Base-by-base conservation (phyloP, 2,888 invertebrate species). In the Sylvicola fuscatus region DNA sequence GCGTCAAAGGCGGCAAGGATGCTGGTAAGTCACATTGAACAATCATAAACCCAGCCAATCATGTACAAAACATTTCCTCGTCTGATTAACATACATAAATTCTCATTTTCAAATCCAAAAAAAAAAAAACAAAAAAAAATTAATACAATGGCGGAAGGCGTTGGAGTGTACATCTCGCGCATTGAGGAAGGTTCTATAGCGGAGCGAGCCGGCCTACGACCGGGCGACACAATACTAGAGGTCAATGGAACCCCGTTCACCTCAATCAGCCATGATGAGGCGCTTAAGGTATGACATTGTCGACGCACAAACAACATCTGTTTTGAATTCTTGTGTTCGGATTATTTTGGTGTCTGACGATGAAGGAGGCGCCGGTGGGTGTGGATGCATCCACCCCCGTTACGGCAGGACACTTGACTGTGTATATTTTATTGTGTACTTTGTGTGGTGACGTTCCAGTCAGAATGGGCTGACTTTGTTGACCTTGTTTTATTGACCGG, bases 191-290 rank as follows among this genome's bases (percentile, higher is more conserved):
- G 82, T 43, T 84, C 84, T 49, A 80, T 86, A 46, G 86, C 87
- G 43, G 86, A 87, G 59, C 70, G 83, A 45, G 79, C 82, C 41
- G 87, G 87, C 43, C 67, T 89, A 44, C 71, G 83, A 51, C 83
- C 86, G 43, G 92, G 92, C 43, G 90, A 92, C 66, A 86, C 90
- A 56, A 90, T 92, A 54, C 67, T 92, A 50, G 87, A 89, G 61
- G 90, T 90, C 45, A 92, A 92, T 61, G 90, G 89, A 41, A 83
- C 82, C 41, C 89, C 87, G 43, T 90, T 90, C 62, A 81, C 82
- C 38, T 84, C 82, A 50, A 84, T 90, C 54, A 80, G 81, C 44
- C 90, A 90, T 60, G 81, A 84, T 55, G 89, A 90, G 58, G 90
- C 90, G 41, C 73, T 90, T 45, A 84, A 83, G 72, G 83, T 87